These are phyloP conservation scores for Calephelis nemesis DNA, from an alignment of 1,140 invertebrate genomes.

Conservation along the genomic window DNA sequence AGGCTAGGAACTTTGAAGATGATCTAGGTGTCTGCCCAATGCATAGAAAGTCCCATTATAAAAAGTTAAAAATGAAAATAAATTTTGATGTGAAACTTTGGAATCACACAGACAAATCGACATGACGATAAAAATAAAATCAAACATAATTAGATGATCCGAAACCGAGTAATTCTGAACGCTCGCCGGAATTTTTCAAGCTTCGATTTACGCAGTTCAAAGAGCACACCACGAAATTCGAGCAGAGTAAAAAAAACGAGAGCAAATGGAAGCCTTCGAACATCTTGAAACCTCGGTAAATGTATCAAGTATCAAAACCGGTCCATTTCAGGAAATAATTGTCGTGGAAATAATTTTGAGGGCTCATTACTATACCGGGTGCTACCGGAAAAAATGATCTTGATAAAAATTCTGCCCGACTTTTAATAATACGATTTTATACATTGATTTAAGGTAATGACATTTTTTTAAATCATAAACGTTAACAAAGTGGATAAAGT, in stretches of 20 bases:
- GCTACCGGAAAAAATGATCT: constrained; percentile 18
- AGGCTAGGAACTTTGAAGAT: too few species aligned
- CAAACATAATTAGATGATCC: constrained; percentile 48
- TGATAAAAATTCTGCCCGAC: constrained; percentile 10
- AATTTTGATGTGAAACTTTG: constrained; percentile 10
- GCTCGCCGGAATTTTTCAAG: constrained; percentile 42
- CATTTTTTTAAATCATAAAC: constrained; percentile 1
- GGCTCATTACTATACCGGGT: constrained; percentile 19
- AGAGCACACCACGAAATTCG: constrained; percentile 58
- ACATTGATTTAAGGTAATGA: constrained; percentile 9
- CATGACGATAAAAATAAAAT: constrained; percentile 43
- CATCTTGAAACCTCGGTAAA: constrained; percentile 31
- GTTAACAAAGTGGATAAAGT: constrained; percentile 1
- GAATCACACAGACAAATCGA: constrained; percentile 36
- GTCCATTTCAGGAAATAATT: constrained; percentile 35
- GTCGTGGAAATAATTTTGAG: constrained; percentile 21
- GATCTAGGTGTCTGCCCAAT: too few species aligned
- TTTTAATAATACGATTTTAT: constrained; percentile 11
- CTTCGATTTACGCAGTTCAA: constrained; percentile 67
- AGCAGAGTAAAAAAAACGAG: constrained; percentile 45
- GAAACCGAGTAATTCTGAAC: constrained; percentile 18
- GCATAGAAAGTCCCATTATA: not conserved
- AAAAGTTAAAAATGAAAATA: not conserved
- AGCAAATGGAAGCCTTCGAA: constrained; percentile 33
- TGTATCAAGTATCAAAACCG: constrained; percentile 36